These are phyloP conservation scores for Aethes cnicana DNA, from an alignment of 2,888 invertebrate genomes.

Conservation along the genomic window DNA sequence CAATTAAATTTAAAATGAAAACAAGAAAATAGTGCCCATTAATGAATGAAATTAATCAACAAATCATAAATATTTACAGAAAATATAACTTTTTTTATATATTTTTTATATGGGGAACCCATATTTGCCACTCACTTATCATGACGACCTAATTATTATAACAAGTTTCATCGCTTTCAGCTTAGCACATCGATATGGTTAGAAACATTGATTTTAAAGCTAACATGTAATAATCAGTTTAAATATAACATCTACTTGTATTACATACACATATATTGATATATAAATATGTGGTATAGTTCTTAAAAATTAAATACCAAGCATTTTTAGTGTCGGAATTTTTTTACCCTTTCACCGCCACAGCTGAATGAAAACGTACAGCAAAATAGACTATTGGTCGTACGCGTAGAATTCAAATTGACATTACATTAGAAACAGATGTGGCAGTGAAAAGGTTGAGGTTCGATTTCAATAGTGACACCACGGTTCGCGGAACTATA, in stretches of 20 bases:
- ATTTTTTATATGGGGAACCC: slow-evolving; percentile 23
- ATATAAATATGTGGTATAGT: slow-evolving; percentile 25
- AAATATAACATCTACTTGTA: slow-evolving; percentile 15
- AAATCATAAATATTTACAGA: slow-evolving; percentile 20
- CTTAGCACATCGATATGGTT: slow-evolving; percentile 43
- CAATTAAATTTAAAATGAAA: background rate
- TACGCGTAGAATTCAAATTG: too few species aligned
- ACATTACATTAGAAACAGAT: too few species aligned
- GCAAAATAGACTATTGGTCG: too few species aligned
- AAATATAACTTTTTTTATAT: slow-evolving; percentile 22
- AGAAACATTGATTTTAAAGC: slow-evolving; percentile 39
- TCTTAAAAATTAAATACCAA: too few species aligned
- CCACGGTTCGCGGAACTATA: too few species aligned
- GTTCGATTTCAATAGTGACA: too few species aligned
- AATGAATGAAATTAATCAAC: background rate
- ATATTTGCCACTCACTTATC: slow-evolving; percentile 26
- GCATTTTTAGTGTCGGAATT: too few species aligned
- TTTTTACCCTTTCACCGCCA: too few species aligned
- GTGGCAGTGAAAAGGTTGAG: too few species aligned
- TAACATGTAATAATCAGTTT: slow-evolving; percentile 33
- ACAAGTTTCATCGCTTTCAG: slow-evolving; percentile 33
- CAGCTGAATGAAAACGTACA: too few species aligned
- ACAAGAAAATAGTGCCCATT: background rate
- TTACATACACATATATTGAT: slow-evolving; percentile 11
- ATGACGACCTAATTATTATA: slow-evolving; percentile 24